These are phyloP conservation scores for Vimba vimba DNA, from an alignment of 2,113 vertebrate genomes.

Conservation along the genomic window DNA sequence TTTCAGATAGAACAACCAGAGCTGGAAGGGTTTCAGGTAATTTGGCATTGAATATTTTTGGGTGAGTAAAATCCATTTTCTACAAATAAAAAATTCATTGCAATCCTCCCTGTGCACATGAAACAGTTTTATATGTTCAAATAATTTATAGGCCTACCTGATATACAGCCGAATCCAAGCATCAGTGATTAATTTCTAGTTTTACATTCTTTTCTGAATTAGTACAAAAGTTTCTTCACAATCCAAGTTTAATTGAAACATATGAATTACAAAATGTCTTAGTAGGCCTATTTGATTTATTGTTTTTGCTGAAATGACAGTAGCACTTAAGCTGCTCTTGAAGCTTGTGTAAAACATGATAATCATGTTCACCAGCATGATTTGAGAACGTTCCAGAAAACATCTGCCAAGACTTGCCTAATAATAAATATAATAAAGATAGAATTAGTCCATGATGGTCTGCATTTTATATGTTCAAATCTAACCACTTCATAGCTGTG, in stretches of 20 bases:
- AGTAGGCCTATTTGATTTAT: neutral
- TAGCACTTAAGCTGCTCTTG: neutral
- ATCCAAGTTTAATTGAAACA: neutral
- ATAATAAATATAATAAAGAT: neutral
- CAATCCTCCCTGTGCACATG: neutral
- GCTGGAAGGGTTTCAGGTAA: conserved; percentile 34
- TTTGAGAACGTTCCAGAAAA: neutral
- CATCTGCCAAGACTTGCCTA: neutral
- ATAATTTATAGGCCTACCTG: neutral
- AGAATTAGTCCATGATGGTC: neutral
- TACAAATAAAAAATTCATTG: conserved; percentile 38
- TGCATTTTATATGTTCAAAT: no score
- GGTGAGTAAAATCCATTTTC: conserved; percentile 9
- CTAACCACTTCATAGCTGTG: no score
- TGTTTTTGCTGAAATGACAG: neutral
- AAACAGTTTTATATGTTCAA: neutral
- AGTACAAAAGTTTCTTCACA: neutral
- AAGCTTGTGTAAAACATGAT: neutral
- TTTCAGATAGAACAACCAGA: conserved; percentile 5
- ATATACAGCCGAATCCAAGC: neutral
- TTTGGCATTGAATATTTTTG: conserved; percentile 28
- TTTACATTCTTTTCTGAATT: neutral
- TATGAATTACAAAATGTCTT: neutral
- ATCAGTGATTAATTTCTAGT: neutral
- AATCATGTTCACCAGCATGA: neutral